These are phyloP conservation scores for Campylorhamphus procurvoides DNA, from an alignment of 2,113 vertebrate species.

Conservation along the genomic window DNA sequence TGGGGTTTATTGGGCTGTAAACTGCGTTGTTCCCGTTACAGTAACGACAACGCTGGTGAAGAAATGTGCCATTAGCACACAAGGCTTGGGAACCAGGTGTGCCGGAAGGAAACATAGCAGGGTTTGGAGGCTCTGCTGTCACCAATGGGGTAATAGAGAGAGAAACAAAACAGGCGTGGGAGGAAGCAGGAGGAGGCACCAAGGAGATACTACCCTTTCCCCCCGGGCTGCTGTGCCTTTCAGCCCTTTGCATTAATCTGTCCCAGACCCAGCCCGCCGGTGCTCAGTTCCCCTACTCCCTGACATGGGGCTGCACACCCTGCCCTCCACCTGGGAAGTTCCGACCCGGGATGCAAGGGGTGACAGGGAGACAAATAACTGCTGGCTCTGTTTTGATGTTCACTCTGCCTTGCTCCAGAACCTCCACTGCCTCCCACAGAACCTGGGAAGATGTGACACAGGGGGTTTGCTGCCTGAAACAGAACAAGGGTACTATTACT, in stretches of 20 bases:
- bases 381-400: background rate
- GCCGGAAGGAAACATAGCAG: background rate
- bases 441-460: background rate
- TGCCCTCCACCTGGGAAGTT: accelerated
- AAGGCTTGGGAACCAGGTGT: constrained; percentile 1
- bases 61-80: background rate
- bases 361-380: background rate
- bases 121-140: background rate
- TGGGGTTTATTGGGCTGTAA: constrained; percentile 58
- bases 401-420: background rate
- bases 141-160: background rate
- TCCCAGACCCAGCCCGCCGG: accelerated
- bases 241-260: background rate
- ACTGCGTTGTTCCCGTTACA: constrained; percentile 34
- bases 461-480: background rate
- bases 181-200: background rate
- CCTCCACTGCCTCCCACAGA: accelerated
- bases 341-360: background rate
- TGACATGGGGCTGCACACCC: background rate
- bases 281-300: background rate
- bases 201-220: background rate
- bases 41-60: background rate
- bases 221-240: background rate
- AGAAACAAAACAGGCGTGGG: background rate
- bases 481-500: background rate